Evolutionary conservation across 1,140 invertebrate species (phyloP), one percentile per base, ranked within the genome.

Genomic region (Zeugodacus cucurbitae): DNA sequence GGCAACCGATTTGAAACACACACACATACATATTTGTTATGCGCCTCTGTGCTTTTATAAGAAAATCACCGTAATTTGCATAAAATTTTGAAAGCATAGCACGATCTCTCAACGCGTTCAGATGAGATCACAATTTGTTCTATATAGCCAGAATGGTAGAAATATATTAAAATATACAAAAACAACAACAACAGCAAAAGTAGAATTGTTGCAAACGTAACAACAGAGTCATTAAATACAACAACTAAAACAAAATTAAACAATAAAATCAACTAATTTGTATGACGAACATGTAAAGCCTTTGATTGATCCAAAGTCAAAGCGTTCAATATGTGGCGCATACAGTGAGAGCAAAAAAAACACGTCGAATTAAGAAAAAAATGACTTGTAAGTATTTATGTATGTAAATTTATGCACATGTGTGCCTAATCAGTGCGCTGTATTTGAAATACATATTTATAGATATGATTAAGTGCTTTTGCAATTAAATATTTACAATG

Each of bases 251-350:
- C 34, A 74, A 41, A 37, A 2, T 22, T 34, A 74, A 74, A n/a
- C 67, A 74, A 67, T 67, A 67, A 67, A 67, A 67, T 8, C 64
- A 17, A 67, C 6, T 74, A 34, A 74, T 74, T 74, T 74, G 20
- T 41, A 74, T 41, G 41, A 41, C 67, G 22, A 41, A 10, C 32
- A 41, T 41, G 67, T 41, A 41, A 74, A 37, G 67, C 67, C 67
- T 74, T 41, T 74, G 67, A 74, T 74, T 74, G 67, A 74, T 74
- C 67, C 67, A 74, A 74, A 74, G 67, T 74, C 67, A 74, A 37
- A 74, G n/a, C 67, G 67, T 74, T 74, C 34, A 74, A 74, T 74
- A 34, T 32, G 67, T 37, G 67, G 67, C 67, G 67, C 67, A 74
- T 37, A 74, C 64, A 26, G 11, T 41, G 20, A 41, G 32, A 4